Evolutionary conservation across 2,888 invertebrate genomes (phyloP).

Genomic region (Leucoma salicis): DNA sequence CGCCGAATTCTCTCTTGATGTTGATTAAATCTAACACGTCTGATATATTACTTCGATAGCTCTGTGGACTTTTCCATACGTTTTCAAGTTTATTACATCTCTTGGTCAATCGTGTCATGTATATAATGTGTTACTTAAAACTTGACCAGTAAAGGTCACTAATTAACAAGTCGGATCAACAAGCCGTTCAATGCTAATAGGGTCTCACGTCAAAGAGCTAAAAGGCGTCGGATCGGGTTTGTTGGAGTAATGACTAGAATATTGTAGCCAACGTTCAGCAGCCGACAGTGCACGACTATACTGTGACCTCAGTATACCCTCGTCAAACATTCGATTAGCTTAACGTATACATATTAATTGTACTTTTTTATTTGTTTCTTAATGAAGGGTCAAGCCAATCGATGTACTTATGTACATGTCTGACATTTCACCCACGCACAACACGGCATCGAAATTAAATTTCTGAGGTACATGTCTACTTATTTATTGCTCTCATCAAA

Average conservation of each 20-base stretch:
- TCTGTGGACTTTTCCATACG: constrained; percentile 20
- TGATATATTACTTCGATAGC: constrained; percentile 30
- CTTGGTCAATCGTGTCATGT: constrained; percentile 39
- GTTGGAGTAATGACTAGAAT: constrained; percentile 76
- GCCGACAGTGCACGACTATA: constrained; percentile 41
- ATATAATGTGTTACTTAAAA: constrained; percentile 37
- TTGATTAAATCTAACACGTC: constrained; percentile 60
- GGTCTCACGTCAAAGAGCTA: constrained; percentile 77
- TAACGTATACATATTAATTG: constrained; percentile 70
- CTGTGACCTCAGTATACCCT: constrained; percentile 71
- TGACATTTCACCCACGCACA: constrained; percentile 53
- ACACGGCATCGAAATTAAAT: constrained; percentile 56
- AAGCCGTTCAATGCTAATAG: constrained; percentile 77
- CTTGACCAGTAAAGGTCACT: constrained; percentile 67
- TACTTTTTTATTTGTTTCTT: constrained; percentile 55
- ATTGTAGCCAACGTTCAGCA: constrained; percentile 50
- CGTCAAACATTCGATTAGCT: constrained; percentile 78
- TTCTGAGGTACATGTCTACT: constrained; percentile 49
- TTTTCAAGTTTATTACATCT: constrained; percentile 19
- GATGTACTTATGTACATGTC: constrained; percentile 49
- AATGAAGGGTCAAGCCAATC: constrained; percentile 44
- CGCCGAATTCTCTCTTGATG: constrained; percentile 51
- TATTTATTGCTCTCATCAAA: constrained; percentile 50
- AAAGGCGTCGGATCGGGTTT: constrained; percentile 76
- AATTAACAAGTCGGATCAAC: constrained; percentile 78